These are phyloP conservation scores for Aeoliscus strigatus DNA, from an alignment of 2,797 vertebrate genomes.

Conservation along the genomic window DNA sequence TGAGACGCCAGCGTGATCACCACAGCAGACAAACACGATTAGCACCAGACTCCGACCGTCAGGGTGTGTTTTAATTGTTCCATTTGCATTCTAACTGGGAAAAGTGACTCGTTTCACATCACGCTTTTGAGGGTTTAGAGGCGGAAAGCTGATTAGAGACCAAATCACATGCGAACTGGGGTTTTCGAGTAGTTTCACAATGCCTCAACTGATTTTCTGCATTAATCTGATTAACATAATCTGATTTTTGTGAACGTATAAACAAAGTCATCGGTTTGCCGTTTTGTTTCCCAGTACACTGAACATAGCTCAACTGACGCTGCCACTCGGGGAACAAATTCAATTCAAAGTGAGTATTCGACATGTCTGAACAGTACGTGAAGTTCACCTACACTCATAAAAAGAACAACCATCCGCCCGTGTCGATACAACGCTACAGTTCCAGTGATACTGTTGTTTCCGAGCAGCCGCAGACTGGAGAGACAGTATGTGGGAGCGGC, in stretches of 20 bases:
- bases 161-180: slow-evolving; percentile 31
- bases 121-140: slow-evolving; percentile 5
- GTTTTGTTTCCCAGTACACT: slow-evolving; percentile 3
- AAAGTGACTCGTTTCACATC: slow-evolving; percentile 11
- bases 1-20: neutral
- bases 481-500: slow-evolving; percentile 6
- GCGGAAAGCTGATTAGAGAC: slow-evolving; percentile 28
- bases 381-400: too few relatives aligned
- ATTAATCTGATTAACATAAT: slow-evolving; percentile 36
- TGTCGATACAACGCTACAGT: neutral
- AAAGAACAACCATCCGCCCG: too few relatives aligned
- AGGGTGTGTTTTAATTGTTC: neutral
- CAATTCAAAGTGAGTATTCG: too few relatives aligned
- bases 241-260: slow-evolving; percentile 14
- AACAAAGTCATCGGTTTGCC: slow-evolving; percentile 13
- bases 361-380: too few relatives aligned
- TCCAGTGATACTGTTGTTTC: slow-evolving; percentile 1
- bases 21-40: neutral
- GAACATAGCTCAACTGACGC: too few relatives aligned
- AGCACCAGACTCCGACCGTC: neutral
- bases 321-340: too few relatives aligned
- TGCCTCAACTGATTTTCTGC: slow-evolving; percentile 23
- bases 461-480: fast-evolving
- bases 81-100: neutral
- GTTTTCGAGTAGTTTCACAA: slow-evolving; percentile 23